phyloP scores from a whole-genome alignment of 2,113 vertebrate species.

The Triplophysa dalaica region DNA sequence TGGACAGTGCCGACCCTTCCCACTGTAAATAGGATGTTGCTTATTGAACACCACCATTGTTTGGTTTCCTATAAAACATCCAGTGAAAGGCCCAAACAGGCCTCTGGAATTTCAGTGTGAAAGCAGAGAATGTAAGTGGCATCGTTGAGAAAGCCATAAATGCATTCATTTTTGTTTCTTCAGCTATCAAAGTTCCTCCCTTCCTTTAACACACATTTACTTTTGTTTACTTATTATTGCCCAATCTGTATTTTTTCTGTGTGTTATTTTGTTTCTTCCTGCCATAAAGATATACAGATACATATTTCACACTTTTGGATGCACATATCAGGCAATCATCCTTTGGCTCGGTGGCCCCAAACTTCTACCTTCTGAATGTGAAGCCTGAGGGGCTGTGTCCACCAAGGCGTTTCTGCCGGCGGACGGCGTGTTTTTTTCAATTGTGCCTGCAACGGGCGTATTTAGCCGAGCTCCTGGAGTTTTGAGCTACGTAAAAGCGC shows the following conservation, averaged over 20 bases:
- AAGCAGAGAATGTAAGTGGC: conserved; percentile 2
- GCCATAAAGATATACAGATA: too few relatives aligned
- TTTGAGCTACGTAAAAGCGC: too few relatives aligned
- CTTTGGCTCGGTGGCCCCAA: too few relatives aligned
- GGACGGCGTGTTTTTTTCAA: too few relatives aligned
- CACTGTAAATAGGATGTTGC: conserved; percentile 22
- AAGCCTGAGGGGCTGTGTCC: too few relatives aligned
- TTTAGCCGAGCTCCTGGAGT: too few relatives aligned
- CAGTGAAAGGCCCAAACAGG: conserved; percentile 26
- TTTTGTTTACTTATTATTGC: background rate
- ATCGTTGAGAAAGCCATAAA: background rate
- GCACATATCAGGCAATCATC: too few relatives aligned
- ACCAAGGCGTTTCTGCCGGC: too few relatives aligned
- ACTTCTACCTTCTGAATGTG: too few relatives aligned
- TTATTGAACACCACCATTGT: conserved; percentile 39
- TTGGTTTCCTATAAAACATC: conserved; percentile 31
- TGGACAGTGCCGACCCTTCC: conserved; percentile 7
- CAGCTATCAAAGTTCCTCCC: background rate
- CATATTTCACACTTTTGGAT: too few relatives aligned
- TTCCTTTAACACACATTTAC: background rate
- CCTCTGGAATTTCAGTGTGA: conserved; percentile 26
- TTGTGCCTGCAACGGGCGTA: too few relatives aligned
- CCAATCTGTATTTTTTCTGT: background rate
- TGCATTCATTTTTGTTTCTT: background rate
- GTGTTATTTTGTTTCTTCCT: too few relatives aligned